These are phyloP conservation scores for Thryonomys swinderianus DNA, from an alignment of 2,113 vertebrate genomes.

Conservation along the genomic window DNA sequence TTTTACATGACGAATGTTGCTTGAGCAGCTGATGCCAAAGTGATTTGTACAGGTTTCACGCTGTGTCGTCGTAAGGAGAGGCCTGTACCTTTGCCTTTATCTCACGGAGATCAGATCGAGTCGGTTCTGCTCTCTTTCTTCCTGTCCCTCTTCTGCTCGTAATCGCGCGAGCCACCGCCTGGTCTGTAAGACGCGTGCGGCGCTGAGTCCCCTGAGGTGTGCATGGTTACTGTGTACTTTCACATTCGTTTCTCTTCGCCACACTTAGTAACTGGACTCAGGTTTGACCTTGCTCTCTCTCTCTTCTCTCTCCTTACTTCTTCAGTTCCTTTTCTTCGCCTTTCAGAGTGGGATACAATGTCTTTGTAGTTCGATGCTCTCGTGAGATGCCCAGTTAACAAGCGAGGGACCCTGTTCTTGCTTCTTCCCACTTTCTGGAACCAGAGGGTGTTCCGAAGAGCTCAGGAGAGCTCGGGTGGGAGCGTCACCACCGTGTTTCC, in stretches of 20 bases:
- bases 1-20: constrained; percentile 29
- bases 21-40: not conserved
- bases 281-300: constrained; percentile 7
- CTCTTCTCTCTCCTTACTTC: not conserved
- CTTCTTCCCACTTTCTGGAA: not conserved
- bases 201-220: not conserved
- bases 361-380: not conserved
- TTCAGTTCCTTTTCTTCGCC: not conserved
- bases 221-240: not conserved
- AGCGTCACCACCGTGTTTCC: not conserved
- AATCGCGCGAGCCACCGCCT: not conserved
- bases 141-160: no score
- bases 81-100: not conserved
- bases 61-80: not conserved
- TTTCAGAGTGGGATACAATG: not conserved
- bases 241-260: not conserved
- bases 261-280: not conserved
- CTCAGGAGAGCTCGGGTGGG: not conserved
- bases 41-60: not conserved
- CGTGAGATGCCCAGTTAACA: not conserved
- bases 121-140: not conserved
- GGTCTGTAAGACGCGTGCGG: not conserved
- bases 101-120: not conserved
- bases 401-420: not conserved
- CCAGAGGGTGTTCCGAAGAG: not conserved